These are phyloP conservation scores for Drosophila repletoides DNA, from an alignment of 1,140 invertebrate species.

Conservation along the genomic window DNA sequence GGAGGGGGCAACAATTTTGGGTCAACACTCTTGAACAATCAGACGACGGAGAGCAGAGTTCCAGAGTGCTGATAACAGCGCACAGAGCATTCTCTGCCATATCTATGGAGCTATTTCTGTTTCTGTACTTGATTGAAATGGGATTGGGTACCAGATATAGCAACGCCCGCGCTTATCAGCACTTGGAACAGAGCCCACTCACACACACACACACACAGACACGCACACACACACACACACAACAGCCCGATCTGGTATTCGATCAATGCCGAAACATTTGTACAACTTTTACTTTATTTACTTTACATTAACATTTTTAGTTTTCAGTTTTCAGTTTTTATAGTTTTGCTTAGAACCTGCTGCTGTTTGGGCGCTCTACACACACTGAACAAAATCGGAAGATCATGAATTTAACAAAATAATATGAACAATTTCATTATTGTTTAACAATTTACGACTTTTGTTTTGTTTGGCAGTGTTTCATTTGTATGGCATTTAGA, in stretches of 20 bases:
- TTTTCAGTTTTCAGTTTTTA: background rate
- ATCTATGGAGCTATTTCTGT: slow-evolving; percentile 3
- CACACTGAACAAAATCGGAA: too few relatives aligned
- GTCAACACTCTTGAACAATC: slow-evolving; percentile 1
- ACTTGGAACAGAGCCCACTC: slow-evolving; percentile 9
- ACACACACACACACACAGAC: slow-evolving; percentile 13
- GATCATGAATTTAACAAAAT: too few relatives aligned
- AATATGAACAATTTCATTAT: slow-evolving; percentile 1
- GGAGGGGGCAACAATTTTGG: background rate
- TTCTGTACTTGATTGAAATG: slow-evolving; percentile 1
- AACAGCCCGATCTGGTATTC: background rate
- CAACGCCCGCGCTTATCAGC: slow-evolving; percentile 23
- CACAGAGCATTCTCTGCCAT: background rate
- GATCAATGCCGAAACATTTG: slow-evolving; percentile 31
- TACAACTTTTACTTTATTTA: slow-evolving; percentile 20
- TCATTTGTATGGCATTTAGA: too few relatives aligned
- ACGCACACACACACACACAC: slow-evolving; percentile 2
- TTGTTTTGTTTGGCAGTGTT: slow-evolving; percentile 61
- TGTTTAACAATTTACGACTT: slow-evolving; percentile 36
- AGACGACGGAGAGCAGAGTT: slow-evolving; percentile 1
- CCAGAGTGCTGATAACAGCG: background rate
- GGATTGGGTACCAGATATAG: slow-evolving; percentile 11
- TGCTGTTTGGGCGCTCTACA: slow-evolving; percentile 33
- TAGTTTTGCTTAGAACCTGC: slow-evolving; percentile 29
- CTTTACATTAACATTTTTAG: slow-evolving; percentile 35